Evolutionary conservation across 2,797 vertebrate species (phyloP), one percentile per base, ranked within the genome.

Genomic region (Hyperoplus lanceolatus): DNA sequence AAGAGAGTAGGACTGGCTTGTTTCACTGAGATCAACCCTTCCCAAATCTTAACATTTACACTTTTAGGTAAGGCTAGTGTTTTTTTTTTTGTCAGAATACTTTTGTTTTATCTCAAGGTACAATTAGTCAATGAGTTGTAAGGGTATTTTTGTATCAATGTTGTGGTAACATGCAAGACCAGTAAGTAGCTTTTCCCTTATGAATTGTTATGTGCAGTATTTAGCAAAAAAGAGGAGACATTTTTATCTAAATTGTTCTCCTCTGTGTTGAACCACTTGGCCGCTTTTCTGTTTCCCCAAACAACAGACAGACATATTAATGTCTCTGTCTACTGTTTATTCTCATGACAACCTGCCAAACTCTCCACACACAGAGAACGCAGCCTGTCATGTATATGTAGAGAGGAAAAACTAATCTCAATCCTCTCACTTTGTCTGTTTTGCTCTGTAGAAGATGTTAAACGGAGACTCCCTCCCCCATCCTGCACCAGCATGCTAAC

Each of bases 151-250:
- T 13, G 18, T 61, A 50, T 53, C 18, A 58, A 16, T 63, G 13
- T 51, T 67, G 38, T 63, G 70, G 21, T 53, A 50, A 21, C n/a
- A 66, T 58, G 15, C 18, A 11, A 7, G 54, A 48, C 21, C 29
- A 29, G 29, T n/a, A 12, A 42, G 39, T 49, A 53, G 60, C 21
- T 43, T 49, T 53, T 16, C 42, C 51, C 15, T 46, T 6, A 4
- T 67, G 41, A 53, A n/a, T 43, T n/a, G 21, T 65, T 8, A 49
- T 9, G 4, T 29, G n/a, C 4, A 4, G 36, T 50, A 12, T 41
- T 50, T 6, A 29, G 59, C 8, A 18, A 10, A 11, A 57, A 64
- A 50, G 6, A 10, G 4, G 3, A 21, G 36, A 58, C 2, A 56
- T 2, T 36, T 42, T 21, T 18, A 57, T 39, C 7, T 59, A 7